A percentile compares a stretch with the other conserved stretches of the same genome.
Conservation (phyloP, 2,797 vertebrate species). For the Antennarius maculatus region DNA sequence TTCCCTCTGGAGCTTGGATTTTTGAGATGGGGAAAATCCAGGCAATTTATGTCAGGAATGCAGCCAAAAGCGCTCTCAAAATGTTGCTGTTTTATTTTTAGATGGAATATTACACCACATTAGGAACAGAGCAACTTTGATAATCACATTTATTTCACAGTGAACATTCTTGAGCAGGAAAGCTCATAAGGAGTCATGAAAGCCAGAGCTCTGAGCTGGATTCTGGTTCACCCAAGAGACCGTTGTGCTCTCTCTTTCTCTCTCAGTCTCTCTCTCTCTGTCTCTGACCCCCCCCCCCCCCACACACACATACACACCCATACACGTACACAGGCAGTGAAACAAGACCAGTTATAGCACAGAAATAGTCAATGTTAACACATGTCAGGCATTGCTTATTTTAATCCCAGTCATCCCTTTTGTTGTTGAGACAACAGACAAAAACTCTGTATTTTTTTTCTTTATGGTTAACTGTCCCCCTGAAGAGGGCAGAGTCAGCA, state of each 20-base stretch:
- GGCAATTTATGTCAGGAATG: constrained; percentile 51
- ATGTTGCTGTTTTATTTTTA: constrained; percentile 68
- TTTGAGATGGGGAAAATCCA: constrained; percentile 49
- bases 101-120: constrained; percentile 56
- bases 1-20: constrained; percentile 22
- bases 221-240: constrained; percentile 45
- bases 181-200: constrained; percentile 57
- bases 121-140: constrained; percentile 54
- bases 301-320: background rate
- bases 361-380: background rate
- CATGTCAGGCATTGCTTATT: constrained; percentile 3
- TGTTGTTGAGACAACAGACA: background rate
- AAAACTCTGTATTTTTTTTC: constrained; percentile 23
- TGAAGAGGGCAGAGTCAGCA: constrained; percentile 16
- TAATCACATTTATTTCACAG: constrained; percentile 71
- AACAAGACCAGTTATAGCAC: constrained; percentile 1
- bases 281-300: background rate
- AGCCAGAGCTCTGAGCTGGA: constrained; percentile 34
- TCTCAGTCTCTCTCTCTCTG: background rate
- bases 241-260: background rate
- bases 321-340: background rate
- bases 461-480: constrained; percentile 32
- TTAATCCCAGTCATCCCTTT: constrained; percentile 5
- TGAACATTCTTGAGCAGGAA: constrained; percentile 53
- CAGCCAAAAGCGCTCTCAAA: constrained; percentile 41